Conservation (phyloP, 2,113 vertebrate genomes). For the Sminthopsis crassicaudata region DNA sequence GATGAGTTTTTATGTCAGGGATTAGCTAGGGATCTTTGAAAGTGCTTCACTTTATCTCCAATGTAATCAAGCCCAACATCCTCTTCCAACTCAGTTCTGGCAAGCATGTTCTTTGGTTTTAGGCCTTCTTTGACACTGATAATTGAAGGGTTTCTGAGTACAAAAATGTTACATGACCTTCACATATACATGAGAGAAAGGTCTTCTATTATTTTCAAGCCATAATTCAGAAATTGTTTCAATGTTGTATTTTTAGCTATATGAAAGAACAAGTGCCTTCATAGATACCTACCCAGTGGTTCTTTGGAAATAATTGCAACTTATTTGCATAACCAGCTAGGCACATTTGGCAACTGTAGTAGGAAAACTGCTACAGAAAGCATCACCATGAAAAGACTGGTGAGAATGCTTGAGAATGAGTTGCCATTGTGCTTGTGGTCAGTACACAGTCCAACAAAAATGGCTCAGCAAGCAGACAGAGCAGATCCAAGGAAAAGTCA, state of each 20-base stretch:
- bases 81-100: not conserved
- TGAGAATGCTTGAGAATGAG: not conserved
- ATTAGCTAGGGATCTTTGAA: not conserved
- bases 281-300: not conserved
- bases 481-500: not conserved
- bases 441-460: not conserved
- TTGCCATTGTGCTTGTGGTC: not conserved
- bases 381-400: not conserved
- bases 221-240: not conserved
- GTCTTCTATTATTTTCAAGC: not conserved
- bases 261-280: not conserved
- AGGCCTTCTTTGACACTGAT: not conserved
- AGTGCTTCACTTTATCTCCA: not conserved
- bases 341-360: not conserved
- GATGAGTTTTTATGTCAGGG: not conserved
- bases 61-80: not conserved
- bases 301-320: not conserved
- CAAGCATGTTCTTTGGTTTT: not conserved
- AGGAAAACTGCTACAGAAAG: not conserved
- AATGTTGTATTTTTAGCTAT: not conserved
- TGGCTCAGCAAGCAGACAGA: not conserved
- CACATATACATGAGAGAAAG: not conserved
- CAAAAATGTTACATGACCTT: not conserved
- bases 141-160: not conserved
- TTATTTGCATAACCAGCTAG: not conserved